Percentiles rank a stretch among this genome's conserved stretches.
Evolutionary conservation across 2,797 vertebrate species (phyloP).

Genomic region (Coccyzus lansbergi): DNA sequence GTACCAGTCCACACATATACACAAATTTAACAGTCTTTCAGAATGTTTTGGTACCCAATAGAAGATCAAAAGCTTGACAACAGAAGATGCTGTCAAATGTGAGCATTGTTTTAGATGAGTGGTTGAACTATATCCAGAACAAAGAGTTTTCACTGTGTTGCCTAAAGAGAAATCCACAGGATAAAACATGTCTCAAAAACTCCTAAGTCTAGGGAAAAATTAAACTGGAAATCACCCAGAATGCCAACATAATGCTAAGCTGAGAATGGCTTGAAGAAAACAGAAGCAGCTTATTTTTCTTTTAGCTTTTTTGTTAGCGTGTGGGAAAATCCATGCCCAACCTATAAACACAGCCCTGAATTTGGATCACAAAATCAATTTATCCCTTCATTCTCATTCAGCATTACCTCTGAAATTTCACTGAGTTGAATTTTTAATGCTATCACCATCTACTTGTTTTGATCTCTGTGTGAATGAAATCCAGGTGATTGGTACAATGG

Average conservation of each 20-base stretch:
- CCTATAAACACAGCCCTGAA: background rate
- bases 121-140: background rate
- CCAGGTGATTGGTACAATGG: background rate
- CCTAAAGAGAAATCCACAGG: background rate
- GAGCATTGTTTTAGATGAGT: background rate
- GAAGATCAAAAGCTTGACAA: background rate
- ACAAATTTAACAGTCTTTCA: background rate
- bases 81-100: background rate
- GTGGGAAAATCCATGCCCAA: background rate
- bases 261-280: background rate
- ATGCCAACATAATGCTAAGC: background rate
- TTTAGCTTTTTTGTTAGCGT: background rate
- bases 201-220: background rate
- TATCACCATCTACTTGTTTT: background rate
- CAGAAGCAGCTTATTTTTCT: background rate
- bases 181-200: background rate
- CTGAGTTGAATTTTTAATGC: background rate
- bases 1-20: background rate
- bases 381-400: background rate
- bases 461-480: background rate
- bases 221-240: background rate
- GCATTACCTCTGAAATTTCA: background rate
- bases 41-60: background rate
- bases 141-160: background rate
- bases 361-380: background rate